Conservation (phyloP, 2,797 vertebrate species). For the Clarias platycephalus region DNA sequence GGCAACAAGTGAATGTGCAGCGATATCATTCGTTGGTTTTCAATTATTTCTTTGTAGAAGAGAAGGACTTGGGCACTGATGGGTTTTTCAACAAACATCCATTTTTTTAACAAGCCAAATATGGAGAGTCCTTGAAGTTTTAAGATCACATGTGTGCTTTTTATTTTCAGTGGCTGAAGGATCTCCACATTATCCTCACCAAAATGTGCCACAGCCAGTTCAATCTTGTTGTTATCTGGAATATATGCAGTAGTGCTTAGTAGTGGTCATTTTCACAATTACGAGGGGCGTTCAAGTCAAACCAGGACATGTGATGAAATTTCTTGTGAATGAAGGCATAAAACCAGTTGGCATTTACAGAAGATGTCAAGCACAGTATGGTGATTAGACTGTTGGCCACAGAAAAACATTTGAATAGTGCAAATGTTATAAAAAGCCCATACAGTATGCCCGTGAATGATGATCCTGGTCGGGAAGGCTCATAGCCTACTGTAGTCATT, state of each 20-base stretch:
- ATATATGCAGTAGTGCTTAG: neutral
- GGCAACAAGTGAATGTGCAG: slow-evolving; percentile 37
- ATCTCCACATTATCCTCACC: slow-evolving; percentile 32
- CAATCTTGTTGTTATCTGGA: neutral
- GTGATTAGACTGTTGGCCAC: no score
- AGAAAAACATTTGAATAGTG: no score
- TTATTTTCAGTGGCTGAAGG: slow-evolving; percentile 27
- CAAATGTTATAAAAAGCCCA: no score
- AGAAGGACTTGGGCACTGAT: slow-evolving; percentile 29
- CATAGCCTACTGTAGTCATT: no score
- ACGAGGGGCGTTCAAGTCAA: neutral
- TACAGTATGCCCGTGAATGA: no score
- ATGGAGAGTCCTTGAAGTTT: slow-evolving; percentile 43
- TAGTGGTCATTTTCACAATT: no score
- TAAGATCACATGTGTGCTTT: slow-evolving; percentile 29
- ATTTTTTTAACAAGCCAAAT: slow-evolving; percentile 24
- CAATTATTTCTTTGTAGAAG: neutral
- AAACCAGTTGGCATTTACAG: no score
- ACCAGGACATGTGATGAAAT: neutral
- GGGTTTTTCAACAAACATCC: neutral
- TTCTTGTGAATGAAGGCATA: neutral
- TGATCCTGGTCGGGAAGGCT: no score
- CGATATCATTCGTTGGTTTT: neutral
- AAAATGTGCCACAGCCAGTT: slow-evolving; percentile 19
- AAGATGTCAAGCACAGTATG: no score